Evolutionary conservation across 2,888 invertebrate species (phyloP).

Genomic region (Temnothorax rugatulus): DNA sequence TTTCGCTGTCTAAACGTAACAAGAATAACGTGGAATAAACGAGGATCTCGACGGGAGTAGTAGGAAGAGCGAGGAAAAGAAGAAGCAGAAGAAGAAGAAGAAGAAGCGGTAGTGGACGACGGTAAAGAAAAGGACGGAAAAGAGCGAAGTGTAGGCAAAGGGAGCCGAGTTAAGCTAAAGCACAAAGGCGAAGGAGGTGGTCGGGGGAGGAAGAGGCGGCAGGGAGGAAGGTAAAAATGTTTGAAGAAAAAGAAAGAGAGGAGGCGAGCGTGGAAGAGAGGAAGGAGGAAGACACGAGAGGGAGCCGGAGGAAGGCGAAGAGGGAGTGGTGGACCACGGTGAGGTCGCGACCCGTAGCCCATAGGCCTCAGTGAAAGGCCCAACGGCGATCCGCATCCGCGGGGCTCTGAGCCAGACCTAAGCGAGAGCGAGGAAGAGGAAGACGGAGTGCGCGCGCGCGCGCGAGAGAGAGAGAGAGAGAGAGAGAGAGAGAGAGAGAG

Average conservation of each 20-base stretch:
- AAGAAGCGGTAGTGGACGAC: conserved; percentile 63
- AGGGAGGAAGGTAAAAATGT: conserved; percentile 73
- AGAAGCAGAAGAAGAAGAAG: conserved; percentile 57
- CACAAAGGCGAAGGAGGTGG: conserved; percentile 68
- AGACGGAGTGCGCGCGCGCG: conserved; percentile 57
- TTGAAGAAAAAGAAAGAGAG: conserved; percentile 61
- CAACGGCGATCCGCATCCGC: conserved; percentile 83
- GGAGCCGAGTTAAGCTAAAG: conserved; percentile 74
- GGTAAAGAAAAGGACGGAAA: conserved; percentile 56
- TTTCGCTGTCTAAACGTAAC: conserved; percentile 76
- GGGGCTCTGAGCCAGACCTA: conserved; percentile 62
- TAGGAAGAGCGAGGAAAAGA: conserved; percentile 57
- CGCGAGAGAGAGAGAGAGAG: conserved; percentile 45
- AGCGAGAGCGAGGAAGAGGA: conserved; percentile 64
- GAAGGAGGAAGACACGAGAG: conserved; percentile 70
- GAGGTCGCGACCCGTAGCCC: conserved; percentile 86
- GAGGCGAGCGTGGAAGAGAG: conserved; percentile 59
- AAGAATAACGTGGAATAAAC: conserved; percentile 81
- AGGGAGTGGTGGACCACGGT: conserved; percentile 84
- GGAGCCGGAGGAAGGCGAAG: conserved; percentile 71
- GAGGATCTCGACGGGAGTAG: conserved; percentile 59
- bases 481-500: conserved; percentile 52
- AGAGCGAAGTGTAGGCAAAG: conserved; percentile 67
- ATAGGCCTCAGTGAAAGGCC: conserved; percentile 85
- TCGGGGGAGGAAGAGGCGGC: conserved; percentile 41